These are phyloP conservation scores for Oligia strigilis DNA, from an alignment of 2,888 invertebrate genomes.

Conservation along the genomic window DNA sequence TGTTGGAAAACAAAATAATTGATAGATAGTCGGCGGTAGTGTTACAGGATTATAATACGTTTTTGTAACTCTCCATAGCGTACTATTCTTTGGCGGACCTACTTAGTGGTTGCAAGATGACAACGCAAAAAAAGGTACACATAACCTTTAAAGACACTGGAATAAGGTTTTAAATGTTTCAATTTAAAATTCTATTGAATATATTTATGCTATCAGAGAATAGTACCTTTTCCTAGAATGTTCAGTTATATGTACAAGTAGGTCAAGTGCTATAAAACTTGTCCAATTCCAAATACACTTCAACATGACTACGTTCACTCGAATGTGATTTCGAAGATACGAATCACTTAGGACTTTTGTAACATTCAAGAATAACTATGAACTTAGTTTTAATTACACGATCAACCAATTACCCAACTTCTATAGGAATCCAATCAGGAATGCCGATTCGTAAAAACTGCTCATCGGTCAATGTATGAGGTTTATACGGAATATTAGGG, in stretches of 20 bases:
- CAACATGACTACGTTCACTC: not conserved
- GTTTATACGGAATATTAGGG: slow-evolving; percentile 37
- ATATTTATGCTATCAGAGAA: too few relatives aligned
- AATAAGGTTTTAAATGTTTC: not conserved
- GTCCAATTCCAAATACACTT: slow-evolving; percentile 6
- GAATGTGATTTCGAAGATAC: slow-evolving; percentile 17
- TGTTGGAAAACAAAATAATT: slow-evolving; percentile 2
- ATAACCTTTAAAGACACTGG: too few relatives aligned
- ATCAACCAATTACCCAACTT: slow-evolving; percentile 18
- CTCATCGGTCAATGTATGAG: slow-evolving; percentile 15
- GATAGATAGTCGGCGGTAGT: not conserved
- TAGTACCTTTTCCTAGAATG: not conserved
- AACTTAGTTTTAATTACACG: slow-evolving; percentile 1
- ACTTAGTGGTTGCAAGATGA: too few relatives aligned
- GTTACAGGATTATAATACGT: not conserved
- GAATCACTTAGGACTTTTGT: not conserved
- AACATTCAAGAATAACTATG: not conserved
- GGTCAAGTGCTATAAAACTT: slow-evolving; percentile 24
- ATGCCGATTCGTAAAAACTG: slow-evolving; percentile 20
- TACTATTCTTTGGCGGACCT: not conserved
- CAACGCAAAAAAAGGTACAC: not conserved
- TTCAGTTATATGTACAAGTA: slow-evolving; percentile 9
- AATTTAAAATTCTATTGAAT: not conserved
- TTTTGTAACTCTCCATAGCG: too few relatives aligned
- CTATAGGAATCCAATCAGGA: slow-evolving; percentile 33